Evolutionary conservation across 2,797 vertebrate genomes (phyloP), one percentile per base, ranked within the genome.

Genomic region (Coccyzus lansbergi): DNA sequence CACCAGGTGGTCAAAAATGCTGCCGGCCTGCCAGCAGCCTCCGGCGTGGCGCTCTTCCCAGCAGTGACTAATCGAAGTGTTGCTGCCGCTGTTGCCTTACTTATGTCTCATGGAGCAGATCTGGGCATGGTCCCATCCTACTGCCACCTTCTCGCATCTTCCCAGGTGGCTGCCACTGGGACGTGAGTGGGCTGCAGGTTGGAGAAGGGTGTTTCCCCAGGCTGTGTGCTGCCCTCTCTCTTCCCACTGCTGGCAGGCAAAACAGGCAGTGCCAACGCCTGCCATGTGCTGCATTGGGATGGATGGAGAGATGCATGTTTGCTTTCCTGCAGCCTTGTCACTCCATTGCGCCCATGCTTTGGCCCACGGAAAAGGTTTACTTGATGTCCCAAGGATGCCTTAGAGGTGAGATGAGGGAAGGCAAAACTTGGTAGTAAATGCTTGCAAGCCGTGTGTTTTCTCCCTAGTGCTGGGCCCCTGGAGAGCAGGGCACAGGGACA

Each of bases 151-250:
- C 31, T 38, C 2, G 0, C 22, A 16, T 18, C 59, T 75, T 29
- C 46, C 46, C 0, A 0, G 13, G 64, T 0, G 7, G 69, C 40
- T 83, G 56, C 49, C 6, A 0, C 28, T 1, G 0, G 24, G 24
- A 46, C 14, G 3, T 4, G 5, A 8, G 56, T 22, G 69, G 83
- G 56, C 60, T 86, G 65, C 42, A 28, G 38, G 13, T 63, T 52
- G 83, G 36, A 28, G 36, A 33, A 2, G 28, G 62, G 59, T 56
- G 49, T 53, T 92, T 53, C 67, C 72, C 36, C 44, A 63, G n/a
- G 28, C 69, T 14, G n/a, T 4, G 55, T 4, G 46, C 60, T 55
- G 38, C 56, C 72, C 22, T 70, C 48, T 52, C 31, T 12, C 65
- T 68, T 74, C 40, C 76, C 28, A 29, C 15, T 0, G 2, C 11